These are phyloP conservation scores for Cyphomyrus discorhynchus DNA, from an alignment of 2,113 vertebrate species.

Conservation along the genomic window DNA sequence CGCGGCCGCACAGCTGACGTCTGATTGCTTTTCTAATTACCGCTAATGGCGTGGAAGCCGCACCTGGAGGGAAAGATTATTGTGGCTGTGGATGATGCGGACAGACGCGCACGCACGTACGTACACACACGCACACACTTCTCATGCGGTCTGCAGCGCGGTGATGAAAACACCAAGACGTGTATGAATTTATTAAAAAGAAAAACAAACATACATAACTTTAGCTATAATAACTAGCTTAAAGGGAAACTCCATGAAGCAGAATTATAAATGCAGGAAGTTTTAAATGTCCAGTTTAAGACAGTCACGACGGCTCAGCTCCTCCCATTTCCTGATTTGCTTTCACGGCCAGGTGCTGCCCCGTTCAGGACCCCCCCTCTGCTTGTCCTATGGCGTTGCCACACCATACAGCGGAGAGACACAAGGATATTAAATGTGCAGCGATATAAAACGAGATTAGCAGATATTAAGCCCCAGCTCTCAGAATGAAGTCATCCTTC, in stretches of 20 bases:
- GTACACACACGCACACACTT: background rate
- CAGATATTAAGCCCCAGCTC: background rate
- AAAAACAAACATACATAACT: background rate
- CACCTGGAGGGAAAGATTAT: background rate
- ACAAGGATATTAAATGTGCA: background rate
- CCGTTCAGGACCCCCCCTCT: too few relatives aligned
- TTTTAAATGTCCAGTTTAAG: background rate
- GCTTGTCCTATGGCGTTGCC: background rate
- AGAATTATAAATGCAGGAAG: background rate
- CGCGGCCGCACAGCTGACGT: background rate
- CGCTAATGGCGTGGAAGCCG: background rate
- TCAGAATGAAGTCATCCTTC: conserved; percentile 37
- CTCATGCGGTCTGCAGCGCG: background rate
- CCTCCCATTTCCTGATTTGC: background rate
- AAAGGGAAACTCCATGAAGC: background rate
- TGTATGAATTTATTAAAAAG: background rate
- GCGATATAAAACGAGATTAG: background rate
- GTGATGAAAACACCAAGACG: background rate
- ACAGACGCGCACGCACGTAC: background rate
- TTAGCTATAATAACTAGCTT: background rate
- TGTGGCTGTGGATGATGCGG: background rate
- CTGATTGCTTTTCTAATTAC: background rate
- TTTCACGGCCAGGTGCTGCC: background rate
- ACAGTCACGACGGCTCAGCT: background rate
- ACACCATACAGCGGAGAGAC: background rate